Conservation (phyloP, 2,113 vertebrate genomes). For the Channa argus region DNA sequence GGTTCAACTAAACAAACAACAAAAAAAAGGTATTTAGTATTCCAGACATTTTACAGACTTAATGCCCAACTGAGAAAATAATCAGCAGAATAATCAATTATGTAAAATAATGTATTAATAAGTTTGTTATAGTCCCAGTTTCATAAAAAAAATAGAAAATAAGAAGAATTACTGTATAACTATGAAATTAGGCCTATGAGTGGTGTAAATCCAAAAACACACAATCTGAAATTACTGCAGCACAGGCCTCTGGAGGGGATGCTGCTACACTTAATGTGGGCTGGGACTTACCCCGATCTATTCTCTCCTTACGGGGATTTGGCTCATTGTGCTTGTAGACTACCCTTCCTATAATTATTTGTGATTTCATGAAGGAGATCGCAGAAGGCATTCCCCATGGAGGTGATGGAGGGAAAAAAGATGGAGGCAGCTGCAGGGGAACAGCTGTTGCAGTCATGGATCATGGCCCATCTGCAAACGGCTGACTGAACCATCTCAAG, state of each 20-base stretch:
- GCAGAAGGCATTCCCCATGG: conserved; percentile 58
- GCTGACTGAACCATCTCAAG: conserved; percentile 60
- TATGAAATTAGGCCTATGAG: too few species aligned
- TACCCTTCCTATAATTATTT: conserved; percentile 62
- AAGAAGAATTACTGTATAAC: too few species aligned
- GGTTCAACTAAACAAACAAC: too few species aligned
- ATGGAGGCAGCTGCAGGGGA: conserved; percentile 62
- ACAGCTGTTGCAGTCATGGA: conserved; percentile 75
- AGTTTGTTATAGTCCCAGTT: too few species aligned
- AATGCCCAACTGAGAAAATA: too few species aligned
- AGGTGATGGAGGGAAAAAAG: conserved; percentile 16
- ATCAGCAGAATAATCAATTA: too few species aligned
- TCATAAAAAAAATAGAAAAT: too few species aligned
- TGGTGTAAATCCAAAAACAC: conserved; percentile 1
- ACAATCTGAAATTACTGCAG: conserved; percentile 6
- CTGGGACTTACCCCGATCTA: conserved; percentile 43
- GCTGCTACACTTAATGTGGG: conserved; percentile 28
- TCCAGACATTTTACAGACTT: too few species aligned
- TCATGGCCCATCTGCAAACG: conserved; percentile 70
- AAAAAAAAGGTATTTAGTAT: too few species aligned
- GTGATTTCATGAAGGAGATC: conserved; percentile 55
- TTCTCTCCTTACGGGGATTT: conserved; percentile 33
- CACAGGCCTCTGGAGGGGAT: conserved; percentile 34
- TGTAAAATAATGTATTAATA: too few species aligned
- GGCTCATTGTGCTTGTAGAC: conserved; percentile 46